Base-by-base conservation (phyloP, 2,888 invertebrate species). In the Aporophyla lueneburgensis region DNA sequence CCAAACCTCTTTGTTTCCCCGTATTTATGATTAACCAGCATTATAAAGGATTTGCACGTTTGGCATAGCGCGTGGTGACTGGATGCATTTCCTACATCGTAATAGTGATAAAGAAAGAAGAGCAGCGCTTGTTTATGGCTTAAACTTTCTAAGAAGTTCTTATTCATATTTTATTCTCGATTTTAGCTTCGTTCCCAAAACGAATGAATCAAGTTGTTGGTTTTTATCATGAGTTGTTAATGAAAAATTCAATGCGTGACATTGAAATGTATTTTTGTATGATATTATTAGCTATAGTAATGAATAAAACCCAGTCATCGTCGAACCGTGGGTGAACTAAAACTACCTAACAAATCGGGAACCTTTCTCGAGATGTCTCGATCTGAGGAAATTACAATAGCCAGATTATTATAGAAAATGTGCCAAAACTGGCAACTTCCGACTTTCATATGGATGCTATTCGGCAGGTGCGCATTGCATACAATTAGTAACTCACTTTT, bases 1-100 rank as follows among this genome's bases (percentile, higher is more conserved):
- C 95, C 95, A 95, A 87, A 71, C 79, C 87, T 93, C 95, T 95
- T 95, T 95, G 95, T 95, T 94, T 90, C 91, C 90, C 73, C 53
- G 87, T 84, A 85, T 86, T 88, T 93, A 92, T 93, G 94, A 94
- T 93, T 93, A 92, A 91, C 79, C 71, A 82, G 85, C 87, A 83
- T 91, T 92, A 90, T 83, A 80, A 80, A 80, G 81, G 77, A 78
- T 79, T 81, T 72, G 74, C 74, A 76, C 58, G 81, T 83, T 88
- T 89, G 86, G 86, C 88, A 86, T 85, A 76, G 53, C 49, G 59
- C 27, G 75, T 83, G 61, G 75, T 78, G 71, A 81, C 66, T 74
- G 53, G 67, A 68, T 77, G 83, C 74, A 75, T 53, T 83, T 75
- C 76, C 66, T 73, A 63, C 27, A 72, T 54, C 76, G 63, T 68